Evolutionary conservation across 1,140 invertebrate genomes (phyloP).

Genomic region (Antheraea mylitta): DNA sequence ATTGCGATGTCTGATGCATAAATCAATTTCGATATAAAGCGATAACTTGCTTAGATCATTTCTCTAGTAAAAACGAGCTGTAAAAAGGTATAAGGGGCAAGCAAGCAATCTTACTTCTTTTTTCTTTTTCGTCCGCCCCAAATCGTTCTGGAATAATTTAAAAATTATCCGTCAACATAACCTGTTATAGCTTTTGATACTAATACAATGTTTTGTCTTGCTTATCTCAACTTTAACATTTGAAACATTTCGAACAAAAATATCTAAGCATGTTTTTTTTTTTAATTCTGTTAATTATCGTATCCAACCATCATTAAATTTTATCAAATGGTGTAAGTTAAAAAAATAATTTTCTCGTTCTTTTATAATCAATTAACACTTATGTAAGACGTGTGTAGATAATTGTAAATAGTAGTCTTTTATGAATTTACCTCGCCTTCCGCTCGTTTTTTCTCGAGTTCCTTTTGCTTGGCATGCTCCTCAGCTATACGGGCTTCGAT

Average conservation of each 20-base stretch:
- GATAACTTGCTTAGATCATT: constrained; percentile 68
- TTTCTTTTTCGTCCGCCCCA: constrained; percentile 97
- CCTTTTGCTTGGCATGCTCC: constrained; percentile 96
- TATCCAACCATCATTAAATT: neutral
- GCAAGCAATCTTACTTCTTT: constrained; percentile 93
- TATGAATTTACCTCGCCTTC: constrained; percentile 90
- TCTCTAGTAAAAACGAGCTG: constrained; percentile 71
- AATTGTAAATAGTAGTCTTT: neutral
- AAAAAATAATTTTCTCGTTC: neutral
- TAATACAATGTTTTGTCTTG: neutral
- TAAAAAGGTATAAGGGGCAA: constrained; percentile 77
- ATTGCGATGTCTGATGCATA: constrained; percentile 32
- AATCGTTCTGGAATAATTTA: constrained; percentile 88
- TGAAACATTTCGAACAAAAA: neutral
- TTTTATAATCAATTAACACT: neutral
- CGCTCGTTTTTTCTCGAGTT: constrained; percentile 96
- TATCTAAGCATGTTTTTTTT: neutral
- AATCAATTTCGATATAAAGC: constrained; percentile 59
- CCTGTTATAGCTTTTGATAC: neutral
- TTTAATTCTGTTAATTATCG: neutral
- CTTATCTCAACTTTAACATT: neutral
- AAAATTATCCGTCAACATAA: constrained; percentile 67
- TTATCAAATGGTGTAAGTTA: neutral
- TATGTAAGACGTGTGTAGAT: neutral
- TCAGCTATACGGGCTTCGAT: constrained; percentile 96